A percentile compares a stretch with the other conserved stretches of the same genome.
phyloP scores from a whole-genome alignment of 2,113 vertebrate species.

The Asarcornis scutulata region DNA sequence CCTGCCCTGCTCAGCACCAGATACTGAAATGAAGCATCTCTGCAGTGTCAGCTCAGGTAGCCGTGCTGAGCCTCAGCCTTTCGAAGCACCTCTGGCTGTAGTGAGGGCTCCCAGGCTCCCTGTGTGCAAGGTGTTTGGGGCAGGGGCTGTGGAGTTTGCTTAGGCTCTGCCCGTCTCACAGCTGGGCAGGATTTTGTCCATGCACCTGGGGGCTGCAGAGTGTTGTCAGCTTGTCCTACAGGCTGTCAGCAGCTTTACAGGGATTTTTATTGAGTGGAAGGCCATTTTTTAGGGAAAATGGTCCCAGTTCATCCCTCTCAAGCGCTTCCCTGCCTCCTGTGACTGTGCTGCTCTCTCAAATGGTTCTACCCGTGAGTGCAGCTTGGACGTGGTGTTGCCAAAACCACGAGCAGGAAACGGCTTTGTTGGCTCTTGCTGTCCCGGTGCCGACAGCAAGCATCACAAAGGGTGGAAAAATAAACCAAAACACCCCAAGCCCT shows the following conservation, averaged over 20 bases:
- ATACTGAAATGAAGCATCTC: neutral
- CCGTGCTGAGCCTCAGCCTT: fast-evolving
- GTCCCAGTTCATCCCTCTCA: neutral
- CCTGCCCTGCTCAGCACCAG: neutral
- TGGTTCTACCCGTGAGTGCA: neutral
- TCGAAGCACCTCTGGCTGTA: fast-evolving
- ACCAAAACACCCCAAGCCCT: neutral
- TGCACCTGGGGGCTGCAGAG: neutral
- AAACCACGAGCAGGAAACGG: neutral
- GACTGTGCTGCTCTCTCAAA: fast-evolving
- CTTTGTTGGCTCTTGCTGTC: neutral
- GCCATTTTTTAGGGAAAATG: neutral
- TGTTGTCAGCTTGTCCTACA: neutral
- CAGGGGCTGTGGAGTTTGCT: neutral
- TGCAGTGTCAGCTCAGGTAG: neutral
- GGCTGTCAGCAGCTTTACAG: fast-evolving
- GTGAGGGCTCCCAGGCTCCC: neutral
- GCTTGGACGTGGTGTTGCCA: fast-evolving
- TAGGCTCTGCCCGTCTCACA: fast-evolving
- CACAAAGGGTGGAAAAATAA: neutral
- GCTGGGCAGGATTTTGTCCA: neutral
- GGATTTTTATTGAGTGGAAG: neutral
- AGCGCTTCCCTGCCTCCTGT: neutral
- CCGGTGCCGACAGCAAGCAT: neutral
- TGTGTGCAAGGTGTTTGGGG: neutral